phyloP scores from a whole-genome alignment of 1,140 invertebrate genomes.

The Aphaenogaster floridana region DNA sequence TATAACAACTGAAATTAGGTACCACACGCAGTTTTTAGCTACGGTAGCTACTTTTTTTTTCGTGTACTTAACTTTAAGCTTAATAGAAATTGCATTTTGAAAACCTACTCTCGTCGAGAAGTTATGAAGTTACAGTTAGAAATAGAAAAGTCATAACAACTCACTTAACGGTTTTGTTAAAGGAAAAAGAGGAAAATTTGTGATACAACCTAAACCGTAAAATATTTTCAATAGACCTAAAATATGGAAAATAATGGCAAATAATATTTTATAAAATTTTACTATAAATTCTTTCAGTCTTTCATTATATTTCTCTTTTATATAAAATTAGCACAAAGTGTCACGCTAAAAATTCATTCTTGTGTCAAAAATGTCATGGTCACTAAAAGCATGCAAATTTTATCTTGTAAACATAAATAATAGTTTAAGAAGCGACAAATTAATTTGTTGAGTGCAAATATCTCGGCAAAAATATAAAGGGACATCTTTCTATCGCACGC shows the following conservation, averaged over 20 bases:
- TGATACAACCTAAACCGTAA: neutral
- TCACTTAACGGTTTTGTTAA: neutral
- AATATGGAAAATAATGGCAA: neutral
- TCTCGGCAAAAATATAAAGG: slow-evolving; percentile 32
- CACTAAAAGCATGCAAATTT: neutral
- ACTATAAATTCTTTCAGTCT: neutral
- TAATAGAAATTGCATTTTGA: slow-evolving; percentile 11
- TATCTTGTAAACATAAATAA: neutral
- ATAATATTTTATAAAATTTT: neutral
- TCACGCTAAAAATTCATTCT: neutral
- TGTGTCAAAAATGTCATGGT: neutral
- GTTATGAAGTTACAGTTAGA: neutral
- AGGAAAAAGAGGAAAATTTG: neutral
- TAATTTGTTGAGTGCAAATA: slow-evolving; percentile 1
- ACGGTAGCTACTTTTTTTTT: too few species aligned
- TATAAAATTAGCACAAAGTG: neutral
- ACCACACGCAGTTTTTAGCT: too few species aligned
- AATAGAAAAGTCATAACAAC: neutral
- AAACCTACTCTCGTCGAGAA: neutral
- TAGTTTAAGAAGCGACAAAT: neutral
- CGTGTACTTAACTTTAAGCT: slow-evolving; percentile 4
- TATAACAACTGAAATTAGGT: too few species aligned
- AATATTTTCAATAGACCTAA: neutral
- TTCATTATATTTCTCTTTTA: neutral
- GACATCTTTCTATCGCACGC: neutral